phyloP scores from a whole-genome alignment of 2,113 vertebrate genomes.

The Otus sunia region DNA sequence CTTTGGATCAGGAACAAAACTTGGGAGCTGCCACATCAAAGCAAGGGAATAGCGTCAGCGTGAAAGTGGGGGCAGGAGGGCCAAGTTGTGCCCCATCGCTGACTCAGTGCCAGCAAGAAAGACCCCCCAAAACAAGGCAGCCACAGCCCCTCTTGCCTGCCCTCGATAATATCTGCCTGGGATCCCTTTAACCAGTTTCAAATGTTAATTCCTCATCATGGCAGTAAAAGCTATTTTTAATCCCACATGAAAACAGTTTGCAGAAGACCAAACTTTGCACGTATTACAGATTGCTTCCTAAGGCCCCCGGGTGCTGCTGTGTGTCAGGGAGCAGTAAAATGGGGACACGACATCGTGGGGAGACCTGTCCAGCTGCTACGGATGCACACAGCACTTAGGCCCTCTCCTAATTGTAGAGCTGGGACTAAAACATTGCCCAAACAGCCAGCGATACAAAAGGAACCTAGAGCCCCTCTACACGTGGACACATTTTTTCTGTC shows the following conservation, averaged over 20 bases:
- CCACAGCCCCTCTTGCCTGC: not conserved
- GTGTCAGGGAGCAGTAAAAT: not conserved
- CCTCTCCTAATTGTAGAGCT: not conserved
- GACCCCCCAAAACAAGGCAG: not conserved
- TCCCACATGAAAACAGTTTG: slow-evolving; percentile 32
- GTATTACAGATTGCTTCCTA: not conserved
- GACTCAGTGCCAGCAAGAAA: not conserved
- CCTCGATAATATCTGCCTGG: not conserved
- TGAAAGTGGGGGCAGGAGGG: not conserved
- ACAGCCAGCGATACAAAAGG: not conserved
- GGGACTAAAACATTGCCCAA: not conserved
- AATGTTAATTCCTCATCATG: slow-evolving; percentile 5
- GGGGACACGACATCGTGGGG: rapidly evolving
- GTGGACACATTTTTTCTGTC: not conserved
- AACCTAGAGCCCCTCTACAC: not conserved
- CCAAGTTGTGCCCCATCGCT: not conserved
- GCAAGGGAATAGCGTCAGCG: rapidly evolving
- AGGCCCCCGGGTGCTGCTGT: rapidly evolving
- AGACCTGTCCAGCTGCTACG: rapidly evolving
- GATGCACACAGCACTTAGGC: rapidly evolving
- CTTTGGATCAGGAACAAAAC: not conserved
- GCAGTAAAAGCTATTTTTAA: slow-evolving; percentile 47
- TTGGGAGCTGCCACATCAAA: not conserved
- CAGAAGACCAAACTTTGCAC: not conserved
- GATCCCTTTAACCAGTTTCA: not conserved